Percentiles rank a stretch among this genome's conserved stretches.
Evolutionary conservation across 2,113 vertebrate genomes (phyloP).

Genomic region (Brachirus orientalis): DNA sequence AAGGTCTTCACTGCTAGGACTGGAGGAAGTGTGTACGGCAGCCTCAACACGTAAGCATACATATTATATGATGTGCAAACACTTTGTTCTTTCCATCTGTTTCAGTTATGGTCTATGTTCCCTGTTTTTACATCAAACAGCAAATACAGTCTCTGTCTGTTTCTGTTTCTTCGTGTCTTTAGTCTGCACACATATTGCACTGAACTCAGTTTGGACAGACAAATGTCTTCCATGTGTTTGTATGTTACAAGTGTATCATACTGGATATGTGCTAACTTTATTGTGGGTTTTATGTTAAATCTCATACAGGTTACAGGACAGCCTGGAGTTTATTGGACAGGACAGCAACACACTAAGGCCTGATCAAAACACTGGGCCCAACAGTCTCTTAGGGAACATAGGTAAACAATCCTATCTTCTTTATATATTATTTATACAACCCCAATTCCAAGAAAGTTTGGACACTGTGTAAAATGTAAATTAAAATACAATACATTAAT

Average conservation of each 20-base stretch:
- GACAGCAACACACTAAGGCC: conserved; percentile 89
- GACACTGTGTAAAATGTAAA: too few species aligned
- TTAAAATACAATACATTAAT: too few species aligned
- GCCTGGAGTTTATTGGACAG: conserved; percentile 96
- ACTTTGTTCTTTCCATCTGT: not conserved
- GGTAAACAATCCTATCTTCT: conserved; percentile 78
- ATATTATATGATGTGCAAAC: not conserved
- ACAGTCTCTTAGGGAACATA: conserved; percentile 93
- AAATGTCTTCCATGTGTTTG: too few species aligned
- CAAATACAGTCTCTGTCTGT: not conserved
- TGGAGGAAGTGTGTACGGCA: conserved; percentile 95
- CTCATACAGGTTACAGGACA: conserved; percentile 90
- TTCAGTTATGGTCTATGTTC: not conserved
- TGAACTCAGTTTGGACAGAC: too few species aligned
- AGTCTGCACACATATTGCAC: too few species aligned
- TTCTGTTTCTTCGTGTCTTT: too few species aligned
- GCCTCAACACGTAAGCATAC: conserved; percentile 94
- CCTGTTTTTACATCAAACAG: not conserved
- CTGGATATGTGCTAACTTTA: not conserved
- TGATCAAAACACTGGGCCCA: conserved; percentile 90
- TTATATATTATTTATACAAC: not conserved
- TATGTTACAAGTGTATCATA: not conserved
- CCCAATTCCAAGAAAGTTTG: too few species aligned
- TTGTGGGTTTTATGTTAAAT: conserved; percentile 1
- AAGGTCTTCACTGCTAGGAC: conserved; percentile 98